A percentile compares a stretch with the other conserved stretches of the same genome.
These are phyloP conservation scores for Grammomys surdaster DNA, from an alignment of 2,113 vertebrate genomes.

Conservation along the genomic window DNA sequence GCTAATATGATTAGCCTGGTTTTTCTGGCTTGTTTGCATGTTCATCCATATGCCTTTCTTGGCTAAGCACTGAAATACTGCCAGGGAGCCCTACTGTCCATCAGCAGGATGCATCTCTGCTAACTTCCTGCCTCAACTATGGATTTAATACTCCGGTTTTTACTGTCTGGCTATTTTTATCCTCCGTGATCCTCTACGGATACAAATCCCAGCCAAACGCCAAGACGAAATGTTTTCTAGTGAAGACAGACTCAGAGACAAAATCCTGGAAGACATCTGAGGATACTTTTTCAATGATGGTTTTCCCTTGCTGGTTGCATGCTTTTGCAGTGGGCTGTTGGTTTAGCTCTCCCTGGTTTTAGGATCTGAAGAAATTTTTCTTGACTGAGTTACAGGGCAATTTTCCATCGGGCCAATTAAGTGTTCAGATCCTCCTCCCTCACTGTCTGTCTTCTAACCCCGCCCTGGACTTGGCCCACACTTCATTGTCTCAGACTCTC, in stretches of 20 bases:
- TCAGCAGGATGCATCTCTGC: rapidly evolving
- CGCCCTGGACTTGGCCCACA: background rate
- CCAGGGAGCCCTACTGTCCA: background rate
- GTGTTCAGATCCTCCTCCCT: background rate
- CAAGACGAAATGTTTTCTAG: background rate
- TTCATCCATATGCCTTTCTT: background rate
- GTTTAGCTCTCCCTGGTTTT: background rate
- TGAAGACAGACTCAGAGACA: background rate
- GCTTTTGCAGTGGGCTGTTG: rapidly evolving
- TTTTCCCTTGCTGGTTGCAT: background rate
- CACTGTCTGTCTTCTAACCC: rapidly evolving
- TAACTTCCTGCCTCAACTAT: background rate
- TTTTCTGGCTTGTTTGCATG: background rate
- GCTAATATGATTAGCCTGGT: background rate
- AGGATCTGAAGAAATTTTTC: background rate
- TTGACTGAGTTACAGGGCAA: background rate
- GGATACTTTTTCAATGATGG: background rate
- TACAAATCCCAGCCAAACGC: background rate
- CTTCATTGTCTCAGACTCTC: background rate
- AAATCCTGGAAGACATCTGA: background rate
- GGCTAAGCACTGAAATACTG: background rate
- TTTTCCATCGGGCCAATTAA: background rate
- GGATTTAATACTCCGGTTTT: background rate
- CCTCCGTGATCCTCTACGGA: background rate
- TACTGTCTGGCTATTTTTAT: background rate